Evolutionary conservation across 2,888 invertebrate species (phyloP), one percentile per base, ranked within the genome.

Genomic region (Hyposoter didymator): DNA sequence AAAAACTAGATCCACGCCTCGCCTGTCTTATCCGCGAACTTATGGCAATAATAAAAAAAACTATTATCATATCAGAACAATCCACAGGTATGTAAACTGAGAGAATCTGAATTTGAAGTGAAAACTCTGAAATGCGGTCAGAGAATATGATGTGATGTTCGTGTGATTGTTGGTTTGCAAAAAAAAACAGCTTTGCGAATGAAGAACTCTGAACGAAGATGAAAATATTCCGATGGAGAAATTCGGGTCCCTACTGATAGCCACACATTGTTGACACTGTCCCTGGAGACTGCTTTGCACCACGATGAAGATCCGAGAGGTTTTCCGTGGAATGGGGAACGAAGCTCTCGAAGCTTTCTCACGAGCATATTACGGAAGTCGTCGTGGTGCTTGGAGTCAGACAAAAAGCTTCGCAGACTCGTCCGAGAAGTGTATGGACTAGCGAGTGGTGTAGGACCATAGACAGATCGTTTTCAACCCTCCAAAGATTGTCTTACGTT

Each of bases 271-370:
- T 47, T 45, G 45, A 69, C 69, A 47, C 22, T 35, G 14, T 19
- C 35, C 52, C 52, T 49, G 47, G 14, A 70, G 47, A 32, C 17
- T 47, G 45, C 28, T 72, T 22, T 62, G 70, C 70, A 62, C 59
- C 55, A 32, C 59, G 78, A 78, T 70, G 70, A 59, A 78, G 78
- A 59, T 17, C 8, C 22, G 19, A 72, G 72, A 12, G 78, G 45
- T 59, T 70, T n/a, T 47, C 32, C 28, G 4, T 59, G 28, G 59
- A 39, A 39, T n/a, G 12, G 52, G 49, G 52, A 35, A 12, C 12
- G 39, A 72, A 35, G 52, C 52, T 69, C 69, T 59, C n/a, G 78
- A 45, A 59, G 52, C 32, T 72, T 35, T 28, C 28, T 67, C 39
- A 67, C 49, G 22, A 66, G 19, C 49, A 28, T 8, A 28, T 59